Conservation (phyloP, 1,140 invertebrate species). For the Atopsyche davidsoni region DNA sequence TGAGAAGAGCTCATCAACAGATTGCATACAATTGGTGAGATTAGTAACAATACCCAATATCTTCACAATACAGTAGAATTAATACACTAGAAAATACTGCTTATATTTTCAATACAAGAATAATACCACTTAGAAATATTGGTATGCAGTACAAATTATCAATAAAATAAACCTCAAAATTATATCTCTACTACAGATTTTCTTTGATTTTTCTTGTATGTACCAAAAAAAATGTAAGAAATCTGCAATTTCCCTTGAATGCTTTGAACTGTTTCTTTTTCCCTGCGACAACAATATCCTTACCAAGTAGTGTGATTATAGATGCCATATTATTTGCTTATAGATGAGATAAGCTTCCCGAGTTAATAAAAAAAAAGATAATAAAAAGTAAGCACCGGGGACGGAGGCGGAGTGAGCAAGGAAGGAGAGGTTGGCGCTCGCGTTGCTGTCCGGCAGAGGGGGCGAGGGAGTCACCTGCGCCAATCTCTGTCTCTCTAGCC, state of each 20-base stretch:
- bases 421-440: constrained; percentile 19
- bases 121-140: not conserved
- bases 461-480: constrained; percentile 47
- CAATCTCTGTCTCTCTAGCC: constrained; percentile 44
- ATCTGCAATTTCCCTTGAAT: too few species aligned
- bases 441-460: constrained; percentile 40
- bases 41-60: too few species aligned
- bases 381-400: constrained; percentile 15
- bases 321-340: not conserved
- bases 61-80: constrained; percentile 3
- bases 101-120: constrained; percentile 1
- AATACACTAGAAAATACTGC: constrained; percentile 6
- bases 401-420: constrained; percentile 18
- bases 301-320: not conserved
- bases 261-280: too few species aligned
- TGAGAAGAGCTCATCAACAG: too few species aligned
- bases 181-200: too few species aligned
- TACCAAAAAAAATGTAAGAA: too few species aligned
- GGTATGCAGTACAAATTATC: too few species aligned
- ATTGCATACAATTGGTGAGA: not conserved
- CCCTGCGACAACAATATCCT: too few species aligned
- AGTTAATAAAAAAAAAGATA: not conserved
- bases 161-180: too few species aligned
- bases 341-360: not conserved
- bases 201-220: too few species aligned